Base-by-base conservation (phyloP, 2,113 vertebrate species). In the Ia io region DNA sequence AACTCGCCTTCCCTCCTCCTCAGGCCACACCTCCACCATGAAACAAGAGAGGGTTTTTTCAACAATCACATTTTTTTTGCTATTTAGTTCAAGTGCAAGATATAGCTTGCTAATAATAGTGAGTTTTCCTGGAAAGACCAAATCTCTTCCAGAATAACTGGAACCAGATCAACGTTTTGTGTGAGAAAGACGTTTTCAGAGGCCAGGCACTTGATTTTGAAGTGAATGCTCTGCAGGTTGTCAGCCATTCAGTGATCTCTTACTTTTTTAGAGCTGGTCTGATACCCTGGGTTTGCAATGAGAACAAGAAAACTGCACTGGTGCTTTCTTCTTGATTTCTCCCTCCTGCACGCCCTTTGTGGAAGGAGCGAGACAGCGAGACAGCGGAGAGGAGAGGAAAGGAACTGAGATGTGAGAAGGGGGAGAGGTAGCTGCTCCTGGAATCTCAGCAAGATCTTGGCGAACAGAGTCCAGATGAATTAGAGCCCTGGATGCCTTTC, bases 121-220 rank as follows among this genome's bases (percentile, higher is more conserved):
- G 59, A 85, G 40, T 61, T 93, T 93, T 94, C 35, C 42, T 83
- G 25, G 88, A 44, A 80, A 90, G 84, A 73, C 22, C 5, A 71
- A 80, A 90, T 86, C 42, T 56, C 67, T 93, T 96, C 59, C 49
- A 79, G 67, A 92, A 77, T 32, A 78, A 78, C 84, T 73, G 82
- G 85, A 93, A 88, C 37, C 79, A 71, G 63, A 59, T 80, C 69
- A 95, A 49, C 32, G 56, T 56, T 74, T 90, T 82, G 40, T 6
- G 1, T 61, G n/a, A 95, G 70, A 49, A 90, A 95, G 40, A 18
- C 1, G 35, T 84, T 11, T 84, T 91, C 4, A 35, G 59, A 88
- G 59, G 47, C 16, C 37, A 65, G 47, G 14, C n/a, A 25, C 30
- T 90, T 13, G 40, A 47, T 70, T 88, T 88, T 80, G n/a, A 93